Evolutionary conservation across 2,888 invertebrate species (phyloP).

Genomic region (Ceraclea dissimilis): DNA sequence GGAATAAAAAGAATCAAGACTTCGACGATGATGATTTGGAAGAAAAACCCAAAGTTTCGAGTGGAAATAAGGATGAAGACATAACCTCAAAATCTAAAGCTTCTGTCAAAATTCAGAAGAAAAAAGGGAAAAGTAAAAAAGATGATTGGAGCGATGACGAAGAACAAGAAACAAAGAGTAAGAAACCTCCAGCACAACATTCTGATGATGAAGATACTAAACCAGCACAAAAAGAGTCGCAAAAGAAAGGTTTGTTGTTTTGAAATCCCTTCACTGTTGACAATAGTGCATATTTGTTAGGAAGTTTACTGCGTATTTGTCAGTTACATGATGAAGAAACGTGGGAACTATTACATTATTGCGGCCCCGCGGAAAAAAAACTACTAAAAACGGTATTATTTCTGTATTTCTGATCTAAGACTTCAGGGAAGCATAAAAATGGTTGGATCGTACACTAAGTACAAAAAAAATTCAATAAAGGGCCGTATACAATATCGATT

Average conservation of each 20-base stretch:
- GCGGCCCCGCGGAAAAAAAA: no score
- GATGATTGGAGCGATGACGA: constrained; percentile 42
- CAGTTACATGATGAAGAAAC: no score
- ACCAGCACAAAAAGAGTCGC: constrained; percentile 42
- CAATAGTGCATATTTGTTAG: no score
- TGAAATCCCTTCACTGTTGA: not conserved
- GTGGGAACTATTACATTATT: no score
- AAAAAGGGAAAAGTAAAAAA: constrained; percentile 42
- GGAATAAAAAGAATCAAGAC: constrained; percentile 51
- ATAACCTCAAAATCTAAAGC: constrained; percentile 50
- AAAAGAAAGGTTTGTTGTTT: constrained; percentile 42
- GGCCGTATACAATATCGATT: no score
- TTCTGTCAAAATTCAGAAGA: constrained; percentile 36
- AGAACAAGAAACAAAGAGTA: constrained; percentile 32
- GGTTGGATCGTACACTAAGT: no score
- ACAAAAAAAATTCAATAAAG: no score
- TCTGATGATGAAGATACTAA: constrained; percentile 43
- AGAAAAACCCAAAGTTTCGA: constrained; percentile 33
- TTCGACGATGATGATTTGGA: constrained; percentile 47
- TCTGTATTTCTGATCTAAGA: no score
- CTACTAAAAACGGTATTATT: no score
- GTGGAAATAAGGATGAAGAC: constrained; percentile 32
- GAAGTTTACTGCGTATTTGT: no score
- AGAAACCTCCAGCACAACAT: constrained; percentile 32
- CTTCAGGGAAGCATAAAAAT: no score